Percentiles rank a stretch among this genome's conserved stretches.
Evolutionary conservation across 2,888 invertebrate genomes (phyloP).

Genomic region (Conomelus anceps): DNA sequence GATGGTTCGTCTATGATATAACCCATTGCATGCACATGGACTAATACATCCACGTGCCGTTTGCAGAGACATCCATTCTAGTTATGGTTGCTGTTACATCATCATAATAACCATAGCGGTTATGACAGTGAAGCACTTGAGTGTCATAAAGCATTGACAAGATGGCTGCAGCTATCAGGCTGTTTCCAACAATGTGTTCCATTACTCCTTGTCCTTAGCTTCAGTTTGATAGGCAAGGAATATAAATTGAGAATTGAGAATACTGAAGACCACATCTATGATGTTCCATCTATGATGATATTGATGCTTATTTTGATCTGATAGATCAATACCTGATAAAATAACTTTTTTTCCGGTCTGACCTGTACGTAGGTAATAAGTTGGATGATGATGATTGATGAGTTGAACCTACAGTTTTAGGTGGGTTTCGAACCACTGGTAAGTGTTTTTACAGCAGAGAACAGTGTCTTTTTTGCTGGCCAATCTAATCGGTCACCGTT

Average conservation of each 20-base stretch:
- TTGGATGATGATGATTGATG: too few relatives aligned
- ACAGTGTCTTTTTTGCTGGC: too few relatives aligned
- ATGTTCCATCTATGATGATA: background rate
- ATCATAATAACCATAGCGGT: background rate
- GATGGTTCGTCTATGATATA: too few relatives aligned
- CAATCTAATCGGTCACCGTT: too few relatives aligned
- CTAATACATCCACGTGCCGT: background rate
- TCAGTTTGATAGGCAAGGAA: background rate
- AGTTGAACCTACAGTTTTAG: too few relatives aligned
- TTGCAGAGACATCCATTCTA: background rate
- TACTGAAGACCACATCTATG: background rate
- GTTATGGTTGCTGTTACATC: background rate
- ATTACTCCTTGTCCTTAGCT: background rate
- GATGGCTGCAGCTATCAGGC: background rate
- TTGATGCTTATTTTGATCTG: too few relatives aligned
- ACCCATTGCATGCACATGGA: too few relatives aligned
- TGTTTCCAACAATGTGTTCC: background rate
- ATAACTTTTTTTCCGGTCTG: too few relatives aligned
- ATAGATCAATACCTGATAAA: too few relatives aligned
- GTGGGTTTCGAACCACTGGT: too few relatives aligned
- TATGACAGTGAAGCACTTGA: background rate
- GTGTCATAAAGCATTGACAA: background rate
- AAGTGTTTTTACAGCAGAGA: too few relatives aligned
- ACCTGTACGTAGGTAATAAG: too few relatives aligned
- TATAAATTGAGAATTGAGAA: background rate